Base-by-base conservation (phyloP, 2,888 invertebrate genomes). In the Tanytarsus gracilentus region DNA sequence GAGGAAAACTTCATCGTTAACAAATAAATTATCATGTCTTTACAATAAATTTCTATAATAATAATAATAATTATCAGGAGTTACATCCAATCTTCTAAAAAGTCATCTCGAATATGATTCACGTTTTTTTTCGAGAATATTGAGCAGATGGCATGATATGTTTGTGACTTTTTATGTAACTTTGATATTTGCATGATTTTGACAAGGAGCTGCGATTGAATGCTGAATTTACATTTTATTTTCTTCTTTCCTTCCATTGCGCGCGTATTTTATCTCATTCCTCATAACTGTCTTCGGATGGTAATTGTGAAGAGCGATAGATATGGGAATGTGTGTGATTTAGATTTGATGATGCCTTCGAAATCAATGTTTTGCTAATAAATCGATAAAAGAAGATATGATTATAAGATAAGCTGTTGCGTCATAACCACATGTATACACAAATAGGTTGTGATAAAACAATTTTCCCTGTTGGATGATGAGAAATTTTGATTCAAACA, bases 141-240 rank as follows among this genome's bases (percentile, higher is more conserved):
- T 25, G 25, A 49, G 27, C n/a, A 49, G 11, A 49, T 49, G 49
- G 27, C 26, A 25, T 49, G 49, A 26, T 25, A 49, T 27, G 44
- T 11, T 16, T 44, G 44, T 44, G 49, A 51, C 25, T 51, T 53
- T 53, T 33, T 53, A 36, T 36, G 53, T 53, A 53, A 53, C 33
- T 53, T 33, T 53, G 33, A 33, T 4, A 23, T 30, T 51, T 18
- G 18, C 11, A n/a, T 30, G 51, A 51, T 29, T 30, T 29, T 30
- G 51, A 51, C 30, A 51, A 30, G 30, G 30, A 21, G 26, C n/a
- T 53, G 36, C 7, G 53, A 44, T 44, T 21, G 44, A 44, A 44
- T 44, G 21, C n/a, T n/a, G n/a, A n/a, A n/a, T n/a, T n/a, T n/a
- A n/a, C n/a, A n/a, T n/a, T n/a, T n/a, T n/a, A n/a, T n/a, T n/a